Evolutionary conservation across 2,888 invertebrate species (phyloP), one percentile per base, ranked within the genome.

Genomic region (Drosophila imparisetae): DNA sequence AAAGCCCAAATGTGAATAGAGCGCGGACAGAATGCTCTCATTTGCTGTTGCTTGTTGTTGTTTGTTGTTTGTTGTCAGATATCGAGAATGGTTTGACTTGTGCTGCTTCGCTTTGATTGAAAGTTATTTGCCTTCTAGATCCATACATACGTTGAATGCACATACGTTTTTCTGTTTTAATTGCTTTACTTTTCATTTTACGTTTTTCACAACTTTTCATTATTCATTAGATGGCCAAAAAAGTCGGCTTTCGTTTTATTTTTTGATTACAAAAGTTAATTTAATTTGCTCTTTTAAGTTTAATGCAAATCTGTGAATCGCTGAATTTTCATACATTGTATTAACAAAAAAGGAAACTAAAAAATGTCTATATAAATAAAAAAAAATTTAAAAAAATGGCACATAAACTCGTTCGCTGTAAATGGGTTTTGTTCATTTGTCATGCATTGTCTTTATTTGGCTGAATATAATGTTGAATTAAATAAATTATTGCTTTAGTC

Each of bases 401-500:
- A 50, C 53, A 66, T 72, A 76, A 70, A 69, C 49, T 61, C 68
- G 68, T 42, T 27, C 34, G 15, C 81, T 84, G 84, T 86, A 81
- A 89, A 86, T 86, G 84, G 81, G 72, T 48, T 54, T 54, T 74
- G 72, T 81, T 73, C 75, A 75, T 83, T 84, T 72, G 84, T 66
- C 81, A 73, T 63, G 74, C 74, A 75, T 86, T 88, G 75, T 74
- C 89, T 84, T 83, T 83, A 89, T 85, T 79, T 84, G 89, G 84
- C 62, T 66, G 65, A 54, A 85, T 74, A 81, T 75, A 83, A 81
- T 86, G 72, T 66, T 63, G 67, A 78, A 80, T 86, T 86, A 78
- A 83, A 86, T 86, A 84, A 89, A 89, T 86, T 78, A 81, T 86
- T 74, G 72, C 84, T 55, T 63, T 67, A 63, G 27, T 34, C 30